Percentiles rank a stretch among this genome's conserved stretches.
phyloP scores from a whole-genome alignment of 2,888 invertebrate species.

The Micoletzkya japonica region DNA sequence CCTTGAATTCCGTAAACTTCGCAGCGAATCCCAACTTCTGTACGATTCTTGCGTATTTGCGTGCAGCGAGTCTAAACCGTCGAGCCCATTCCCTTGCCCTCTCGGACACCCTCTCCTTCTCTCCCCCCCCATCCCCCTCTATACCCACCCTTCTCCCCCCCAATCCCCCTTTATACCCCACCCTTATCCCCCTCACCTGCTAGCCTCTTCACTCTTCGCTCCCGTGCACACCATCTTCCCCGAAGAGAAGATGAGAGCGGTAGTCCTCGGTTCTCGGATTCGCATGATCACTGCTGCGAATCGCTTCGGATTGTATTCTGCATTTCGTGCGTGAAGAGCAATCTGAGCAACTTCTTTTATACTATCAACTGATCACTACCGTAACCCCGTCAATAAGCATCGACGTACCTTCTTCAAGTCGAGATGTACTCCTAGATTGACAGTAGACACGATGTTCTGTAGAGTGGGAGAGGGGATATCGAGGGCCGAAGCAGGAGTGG shows the following conservation, averaged over 20 bases:
- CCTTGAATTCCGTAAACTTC: constrained; percentile 64
- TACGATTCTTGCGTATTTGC: constrained; percentile 81
- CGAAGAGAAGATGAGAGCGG: constrained; percentile 81
- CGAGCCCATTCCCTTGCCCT: not conserved
- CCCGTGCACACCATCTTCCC: constrained; percentile 88
- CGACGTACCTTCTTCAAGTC: constrained; percentile 79
- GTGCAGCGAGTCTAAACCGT: constrained; percentile 75
- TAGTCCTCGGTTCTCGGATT: constrained; percentile 77
- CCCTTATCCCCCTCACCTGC: constrained; percentile 66
- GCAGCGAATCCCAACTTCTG: constrained; percentile 79
- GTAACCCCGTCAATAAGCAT: not conserved
- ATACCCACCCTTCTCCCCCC: not conserved
- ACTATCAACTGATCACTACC: not conserved
- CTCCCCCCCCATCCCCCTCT: constrained; percentile 81
- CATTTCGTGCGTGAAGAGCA: constrained; percentile 94
- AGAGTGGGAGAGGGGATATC: constrained; percentile 62
- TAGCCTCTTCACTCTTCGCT: constrained; percentile 81
- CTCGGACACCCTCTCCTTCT: constrained; percentile 65
- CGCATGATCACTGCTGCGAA: constrained; percentile 98
- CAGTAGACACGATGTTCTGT: constrained; percentile 91
- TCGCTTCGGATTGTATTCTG: constrained; percentile 97
- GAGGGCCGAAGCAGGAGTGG: constrained; percentile 51
- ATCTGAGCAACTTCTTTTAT: constrained; percentile 68
- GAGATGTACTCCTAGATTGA: constrained; percentile 89
- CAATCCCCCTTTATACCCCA: not conserved